phyloP scores from a whole-genome alignment of 2,113 vertebrate genomes.

The Archilochus colubris region DNA sequence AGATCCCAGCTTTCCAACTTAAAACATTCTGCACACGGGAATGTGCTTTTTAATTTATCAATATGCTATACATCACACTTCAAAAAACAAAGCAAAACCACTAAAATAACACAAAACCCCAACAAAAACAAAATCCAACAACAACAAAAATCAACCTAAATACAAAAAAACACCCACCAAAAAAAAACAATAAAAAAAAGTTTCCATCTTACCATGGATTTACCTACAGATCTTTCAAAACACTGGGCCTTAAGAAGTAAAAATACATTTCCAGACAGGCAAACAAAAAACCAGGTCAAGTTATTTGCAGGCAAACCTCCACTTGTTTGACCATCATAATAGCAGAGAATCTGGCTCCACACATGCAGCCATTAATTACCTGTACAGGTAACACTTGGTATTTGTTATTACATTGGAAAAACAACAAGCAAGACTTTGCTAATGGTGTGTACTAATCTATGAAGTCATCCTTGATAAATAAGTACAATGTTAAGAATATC shows the following conservation, averaged over 20 bases:
- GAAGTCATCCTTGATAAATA: neutral
- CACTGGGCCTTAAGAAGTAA: neutral
- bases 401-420: neutral
- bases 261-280: neutral
- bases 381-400: neutral
- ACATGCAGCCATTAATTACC: neutral
- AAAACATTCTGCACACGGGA: neutral
- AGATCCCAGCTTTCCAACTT: neutral
- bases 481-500: neutral
- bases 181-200: neutral
- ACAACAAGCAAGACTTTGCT: neutral
- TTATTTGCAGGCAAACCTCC: constrained; percentile 4
- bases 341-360: constrained; percentile 7
- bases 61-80: neutral
- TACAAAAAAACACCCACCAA: too few relatives aligned
- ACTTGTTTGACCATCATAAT: neutral
- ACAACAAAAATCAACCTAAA: too few relatives aligned
- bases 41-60: constrained; percentile 1
- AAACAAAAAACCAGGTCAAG: constrained; percentile 21
- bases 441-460: neutral
- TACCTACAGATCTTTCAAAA: constrained; percentile 45
- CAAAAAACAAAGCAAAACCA: neutral
- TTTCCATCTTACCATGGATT: constrained; percentile 16
- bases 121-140: too few relatives aligned
- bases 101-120: too few relatives aligned